Conservation (phyloP, 2,888 invertebrate genomes). For the Thymelicus acteon region DNA sequence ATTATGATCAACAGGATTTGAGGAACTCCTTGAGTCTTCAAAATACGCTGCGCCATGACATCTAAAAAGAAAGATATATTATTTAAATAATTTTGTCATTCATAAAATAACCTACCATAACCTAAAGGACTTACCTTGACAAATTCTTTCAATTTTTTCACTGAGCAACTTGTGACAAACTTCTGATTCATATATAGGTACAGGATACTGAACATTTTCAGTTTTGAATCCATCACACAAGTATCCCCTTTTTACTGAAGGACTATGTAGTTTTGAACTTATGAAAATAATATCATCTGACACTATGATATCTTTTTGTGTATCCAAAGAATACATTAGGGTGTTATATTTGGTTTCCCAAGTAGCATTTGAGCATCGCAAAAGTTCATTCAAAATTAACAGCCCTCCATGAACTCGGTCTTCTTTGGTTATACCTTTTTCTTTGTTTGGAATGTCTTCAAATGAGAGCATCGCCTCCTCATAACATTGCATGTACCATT, state of each 20-base stretch:
- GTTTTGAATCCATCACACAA: constrained; percentile 79
- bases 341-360: constrained; percentile 93
- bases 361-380: constrained; percentile 94
- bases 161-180: constrained; percentile 93
- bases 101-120: constrained; percentile 24
- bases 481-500: constrained; percentile 97
- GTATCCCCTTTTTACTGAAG: constrained; percentile 83
- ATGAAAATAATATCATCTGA: constrained; percentile 85
- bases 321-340: constrained; percentile 86
- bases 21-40: constrained; percentile 92
- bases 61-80: constrained; percentile 63
- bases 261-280: constrained; percentile 85
- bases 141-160: constrained; percentile 93
- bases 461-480: constrained; percentile 94
- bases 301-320: constrained; percentile 74
- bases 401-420: constrained; percentile 97
- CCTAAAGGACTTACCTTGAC: constrained; percentile 74
- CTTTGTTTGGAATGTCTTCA: constrained; percentile 87
- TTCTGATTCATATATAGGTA: constrained; percentile 92
- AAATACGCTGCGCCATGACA: constrained; percentile 91
- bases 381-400: constrained; percentile 95
- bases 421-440: constrained; percentile 93
- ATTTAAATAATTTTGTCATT: constrained; percentile 16
- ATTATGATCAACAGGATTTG: constrained; percentile 93
- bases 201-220: constrained; percentile 80